Conservation (phyloP, 2,113 vertebrate genomes). For the Melanostigma gelatinosum region DNA sequence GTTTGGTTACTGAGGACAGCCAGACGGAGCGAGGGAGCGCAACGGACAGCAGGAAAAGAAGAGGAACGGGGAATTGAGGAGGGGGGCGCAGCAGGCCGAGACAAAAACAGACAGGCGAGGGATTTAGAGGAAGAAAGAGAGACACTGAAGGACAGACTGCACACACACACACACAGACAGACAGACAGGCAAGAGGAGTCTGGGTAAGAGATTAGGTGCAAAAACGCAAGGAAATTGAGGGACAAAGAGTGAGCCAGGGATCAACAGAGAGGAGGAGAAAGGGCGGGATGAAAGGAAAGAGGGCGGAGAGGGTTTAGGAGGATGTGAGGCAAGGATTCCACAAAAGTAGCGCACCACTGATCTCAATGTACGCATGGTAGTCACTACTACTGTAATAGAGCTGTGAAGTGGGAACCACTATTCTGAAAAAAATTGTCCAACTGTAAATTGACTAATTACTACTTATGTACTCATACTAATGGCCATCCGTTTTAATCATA, state of each 20-base stretch:
- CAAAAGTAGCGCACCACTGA: constrained; percentile 49
- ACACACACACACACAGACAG: not conserved
- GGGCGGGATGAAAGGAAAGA: constrained; percentile 58
- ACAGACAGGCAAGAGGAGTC: constrained; percentile 68
- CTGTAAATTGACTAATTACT: not conserved
- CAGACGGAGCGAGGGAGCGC: constrained; percentile 54
- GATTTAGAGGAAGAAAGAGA: constrained; percentile 51
- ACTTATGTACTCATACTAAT: not conserved
- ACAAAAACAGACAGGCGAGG: constrained; percentile 34
- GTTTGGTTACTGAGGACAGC: constrained; percentile 74
- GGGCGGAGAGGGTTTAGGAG: constrained; percentile 47
- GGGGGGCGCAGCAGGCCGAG: not conserved
- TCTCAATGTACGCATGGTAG: not conserved
- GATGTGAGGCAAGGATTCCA: constrained; percentile 61
- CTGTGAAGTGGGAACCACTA: not conserved
- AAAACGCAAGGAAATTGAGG: constrained; percentile 72
- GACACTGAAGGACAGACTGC: constrained; percentile 41
- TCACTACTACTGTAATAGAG: not conserved
- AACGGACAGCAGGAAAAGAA: constrained; percentile 52
- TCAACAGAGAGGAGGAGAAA: constrained; percentile 62
- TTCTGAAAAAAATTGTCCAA: not conserved
- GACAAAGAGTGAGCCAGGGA: constrained; percentile 62
- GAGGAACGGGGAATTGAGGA: constrained; percentile 37
- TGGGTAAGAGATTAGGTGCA: constrained; percentile 67
- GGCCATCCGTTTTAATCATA: not conserved